phyloP scores from a whole-genome alignment of 2,888 invertebrate genomes.

The Andrena marginata region DNA sequence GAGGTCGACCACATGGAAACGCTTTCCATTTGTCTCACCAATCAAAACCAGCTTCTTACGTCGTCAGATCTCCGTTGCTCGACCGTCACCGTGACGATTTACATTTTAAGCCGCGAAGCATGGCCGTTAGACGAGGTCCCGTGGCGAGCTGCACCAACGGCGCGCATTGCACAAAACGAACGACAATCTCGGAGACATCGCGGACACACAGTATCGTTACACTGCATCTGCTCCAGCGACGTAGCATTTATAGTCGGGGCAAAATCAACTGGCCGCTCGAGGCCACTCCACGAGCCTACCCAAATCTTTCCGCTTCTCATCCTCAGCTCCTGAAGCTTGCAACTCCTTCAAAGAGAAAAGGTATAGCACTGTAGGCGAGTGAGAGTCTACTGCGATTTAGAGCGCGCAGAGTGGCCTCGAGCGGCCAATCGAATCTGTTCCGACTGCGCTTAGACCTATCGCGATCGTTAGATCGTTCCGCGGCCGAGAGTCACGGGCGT shows the following conservation, averaged over 20 bases:
- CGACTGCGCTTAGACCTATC: not conserved
- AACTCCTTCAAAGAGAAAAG: not conserved
- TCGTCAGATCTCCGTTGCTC: not conserved
- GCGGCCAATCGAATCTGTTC: not conserved
- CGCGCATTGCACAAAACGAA: conserved; percentile 29
- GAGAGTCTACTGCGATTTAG: too few species aligned
- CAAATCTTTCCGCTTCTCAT: not conserved
- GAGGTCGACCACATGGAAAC: not conserved
- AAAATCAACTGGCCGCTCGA: not conserved
- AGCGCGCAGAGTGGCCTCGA: not conserved
- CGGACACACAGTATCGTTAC: conserved; percentile 12
- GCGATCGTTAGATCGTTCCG: not conserved
- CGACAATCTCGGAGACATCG: conserved; percentile 14
- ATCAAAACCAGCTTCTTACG: not conserved
- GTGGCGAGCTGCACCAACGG: conserved; percentile 8
- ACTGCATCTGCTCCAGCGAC: not conserved
- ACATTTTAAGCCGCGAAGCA: conserved; percentile 2
- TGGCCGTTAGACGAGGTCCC: conserved; percentile 5
- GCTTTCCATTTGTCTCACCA: not conserved
- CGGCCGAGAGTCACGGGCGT: not conserved
- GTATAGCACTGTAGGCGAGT: too few species aligned
- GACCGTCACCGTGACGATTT: not conserved
- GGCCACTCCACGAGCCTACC: not conserved
- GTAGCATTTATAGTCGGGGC: not conserved
- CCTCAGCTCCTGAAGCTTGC: too few species aligned